Evolutionary conservation across 2,888 invertebrate species (phyloP).

Genomic region (Caenorhabditis sinica): DNA sequence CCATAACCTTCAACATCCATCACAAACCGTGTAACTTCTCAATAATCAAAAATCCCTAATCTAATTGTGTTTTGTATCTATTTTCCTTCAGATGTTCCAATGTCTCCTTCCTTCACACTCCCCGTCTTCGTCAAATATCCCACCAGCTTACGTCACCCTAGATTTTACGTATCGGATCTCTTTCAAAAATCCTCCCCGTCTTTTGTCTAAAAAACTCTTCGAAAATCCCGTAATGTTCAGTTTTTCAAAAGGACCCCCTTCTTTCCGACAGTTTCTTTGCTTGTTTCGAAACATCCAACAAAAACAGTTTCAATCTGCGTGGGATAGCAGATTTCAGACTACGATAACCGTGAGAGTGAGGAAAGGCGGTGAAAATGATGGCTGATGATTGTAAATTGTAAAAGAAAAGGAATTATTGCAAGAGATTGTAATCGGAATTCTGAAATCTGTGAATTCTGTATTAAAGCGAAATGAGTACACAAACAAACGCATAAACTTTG

Average conservation of each 20-base stretch:
- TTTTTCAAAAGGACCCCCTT: neutral
- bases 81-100: neutral
- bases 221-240: neutral
- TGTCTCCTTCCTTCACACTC: neutral
- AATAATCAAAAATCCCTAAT: neutral
- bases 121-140: conserved; percentile 30
- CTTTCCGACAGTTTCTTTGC: conserved; percentile 5
- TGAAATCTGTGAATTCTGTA: conserved; percentile 36
- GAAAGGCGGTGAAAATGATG: conserved; percentile 19
- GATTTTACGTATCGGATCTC: neutral
- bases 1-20: too few relatives aligned
- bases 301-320: conserved; percentile 34
- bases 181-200: neutral
- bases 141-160: conserved; percentile 29
- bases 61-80: conserved; percentile 10
- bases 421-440: conserved; percentile 35
- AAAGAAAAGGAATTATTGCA: conserved; percentile 36
- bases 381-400: conserved; percentile 2
- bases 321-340: conserved; percentile 25
- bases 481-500: conserved; percentile 33
- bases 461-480: conserved; percentile 9
- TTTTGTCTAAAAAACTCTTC: too few relatives aligned
- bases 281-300: conserved; percentile 15
- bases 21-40: neutral
- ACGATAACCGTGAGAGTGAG: conserved; percentile 10